A percentile compares a stretch with the other conserved stretches of the same genome.
Evolutionary conservation across 1,140 invertebrate species (phyloP).

Genomic region (Panulirus ornatus): DNA sequence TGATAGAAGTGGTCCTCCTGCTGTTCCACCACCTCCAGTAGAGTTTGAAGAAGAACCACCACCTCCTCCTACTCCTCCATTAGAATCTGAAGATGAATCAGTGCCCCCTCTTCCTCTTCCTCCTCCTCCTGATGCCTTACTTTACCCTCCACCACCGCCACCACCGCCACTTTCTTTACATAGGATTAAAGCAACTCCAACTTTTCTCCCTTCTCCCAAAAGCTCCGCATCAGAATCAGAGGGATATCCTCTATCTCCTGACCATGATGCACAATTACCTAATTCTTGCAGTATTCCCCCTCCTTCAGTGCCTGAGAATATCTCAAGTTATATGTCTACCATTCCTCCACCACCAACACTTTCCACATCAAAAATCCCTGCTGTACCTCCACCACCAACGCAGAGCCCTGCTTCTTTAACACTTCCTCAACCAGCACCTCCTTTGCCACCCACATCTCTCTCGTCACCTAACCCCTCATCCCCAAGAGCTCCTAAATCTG

Average conservation of each 20-base stretch:
- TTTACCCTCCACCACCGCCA: constrained; percentile 19
- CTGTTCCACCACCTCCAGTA: constrained; percentile 58
- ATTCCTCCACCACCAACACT: constrained; percentile 19
- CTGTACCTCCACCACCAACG: constrained; percentile 24
- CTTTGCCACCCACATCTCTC: constrained; percentile 25
- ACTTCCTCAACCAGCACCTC: constrained; percentile 38
- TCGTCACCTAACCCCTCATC: neutral
- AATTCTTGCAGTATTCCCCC: constrained; percentile 19
- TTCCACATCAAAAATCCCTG: constrained; percentile 36
- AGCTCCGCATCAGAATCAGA: neutral
- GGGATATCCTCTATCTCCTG: neutral
- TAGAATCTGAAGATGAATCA: constrained; percentile 15
- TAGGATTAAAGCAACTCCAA: constrained; percentile 25
- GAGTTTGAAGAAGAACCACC: constrained; percentile 31
- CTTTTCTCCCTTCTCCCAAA: constrained; percentile 27
- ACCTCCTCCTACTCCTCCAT: constrained; percentile 62
- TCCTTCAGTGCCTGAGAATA: constrained; percentile 39
- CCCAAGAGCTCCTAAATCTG: neutral
- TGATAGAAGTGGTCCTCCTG: constrained; percentile 41
- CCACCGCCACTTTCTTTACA: constrained; percentile 28
- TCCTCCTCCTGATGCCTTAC: constrained; percentile 23
- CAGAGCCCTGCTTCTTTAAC: constrained; percentile 40
- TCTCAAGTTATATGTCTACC: neutral
- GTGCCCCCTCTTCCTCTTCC: constrained; percentile 20
- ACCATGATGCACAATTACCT: neutral